phyloP scores from a whole-genome alignment of 2,113 vertebrate genomes.

The Cavia porcellus region DNA sequence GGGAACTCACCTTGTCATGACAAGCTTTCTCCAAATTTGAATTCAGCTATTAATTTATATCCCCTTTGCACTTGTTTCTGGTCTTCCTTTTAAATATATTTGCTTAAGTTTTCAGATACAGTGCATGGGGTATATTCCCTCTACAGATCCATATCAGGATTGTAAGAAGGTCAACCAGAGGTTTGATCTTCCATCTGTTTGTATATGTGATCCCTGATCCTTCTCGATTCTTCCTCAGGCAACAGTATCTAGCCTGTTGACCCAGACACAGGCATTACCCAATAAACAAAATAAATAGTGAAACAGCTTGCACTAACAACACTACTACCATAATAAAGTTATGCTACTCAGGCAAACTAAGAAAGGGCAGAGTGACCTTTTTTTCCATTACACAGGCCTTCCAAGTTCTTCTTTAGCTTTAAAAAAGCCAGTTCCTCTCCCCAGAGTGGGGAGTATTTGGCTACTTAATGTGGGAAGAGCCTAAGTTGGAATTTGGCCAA shows the following conservation, averaged over 20 bases:
- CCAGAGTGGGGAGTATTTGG: not conserved
- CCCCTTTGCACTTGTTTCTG: not conserved
- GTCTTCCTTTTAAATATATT: not conserved
- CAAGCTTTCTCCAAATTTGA: not conserved
- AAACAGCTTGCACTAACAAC: not conserved
- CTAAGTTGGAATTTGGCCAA: not conserved
- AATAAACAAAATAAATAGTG: not conserved
- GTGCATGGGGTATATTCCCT: not conserved
- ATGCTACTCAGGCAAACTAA: not conserved
- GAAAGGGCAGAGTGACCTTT: slow-evolving; percentile 28
- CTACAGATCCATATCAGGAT: not conserved
- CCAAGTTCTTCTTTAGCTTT: slow-evolving; percentile 18
- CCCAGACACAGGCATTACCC: not conserved
- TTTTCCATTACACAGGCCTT: not conserved
- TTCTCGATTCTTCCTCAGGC: not conserved
- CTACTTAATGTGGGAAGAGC: slow-evolving; percentile 12
- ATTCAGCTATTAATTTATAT: not conserved
- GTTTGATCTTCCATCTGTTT: not conserved
- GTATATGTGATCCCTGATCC: not conserved
- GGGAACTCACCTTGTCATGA: not conserved
- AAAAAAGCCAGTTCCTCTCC: slow-evolving; percentile 26
- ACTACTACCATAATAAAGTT: not conserved
- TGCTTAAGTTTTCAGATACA: not conserved
- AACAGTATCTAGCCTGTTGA: not conserved
- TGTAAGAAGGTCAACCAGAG: not conserved